Conservation (phyloP, 2,888 invertebrate species). For the Panorpa germanica region DNA sequence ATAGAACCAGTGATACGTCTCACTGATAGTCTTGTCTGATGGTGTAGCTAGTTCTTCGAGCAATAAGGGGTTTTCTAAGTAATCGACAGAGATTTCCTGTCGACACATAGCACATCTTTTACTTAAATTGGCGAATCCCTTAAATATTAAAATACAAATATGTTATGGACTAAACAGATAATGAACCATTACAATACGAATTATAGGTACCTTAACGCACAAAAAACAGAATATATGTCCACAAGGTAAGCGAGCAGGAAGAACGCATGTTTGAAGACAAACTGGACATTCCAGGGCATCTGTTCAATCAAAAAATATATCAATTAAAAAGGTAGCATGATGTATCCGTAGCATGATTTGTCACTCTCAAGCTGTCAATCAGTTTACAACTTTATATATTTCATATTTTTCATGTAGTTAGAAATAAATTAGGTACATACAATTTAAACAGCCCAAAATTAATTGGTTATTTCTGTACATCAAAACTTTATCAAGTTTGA, state of each 20-base stretch:
- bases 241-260: conserved; percentile 86
- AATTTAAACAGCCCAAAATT: too few relatives aligned
- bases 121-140: conserved; percentile 72
- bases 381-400: too few relatives aligned
- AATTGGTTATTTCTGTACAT: too few relatives aligned
- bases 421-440: too few relatives aligned
- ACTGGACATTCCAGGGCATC: conserved; percentile 63
- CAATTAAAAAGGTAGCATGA: too few relatives aligned
- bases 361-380: too few relatives aligned
- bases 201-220: conserved; percentile 61
- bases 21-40: conserved; percentile 33
- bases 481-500: too few relatives aligned
- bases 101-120: conserved; percentile 87
- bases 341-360: too few relatives aligned
- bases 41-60: conserved; percentile 30
- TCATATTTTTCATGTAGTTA: too few relatives aligned
- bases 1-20: conserved; percentile 86
- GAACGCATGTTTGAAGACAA: conserved; percentile 75
- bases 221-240: conserved; percentile 92
- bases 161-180: too few relatives aligned
- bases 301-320: conserved; percentile 12
- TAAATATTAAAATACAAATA: too few relatives aligned
- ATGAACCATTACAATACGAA: too few relatives aligned
- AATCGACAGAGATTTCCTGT: conserved; percentile 74
- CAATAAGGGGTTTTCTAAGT: conserved; percentile 67